A percentile compares a stretch with the other conserved stretches of the same genome.
Evolutionary conservation across 2,797 vertebrate genomes (phyloP).

Genomic region (Chanos chanos): DNA sequence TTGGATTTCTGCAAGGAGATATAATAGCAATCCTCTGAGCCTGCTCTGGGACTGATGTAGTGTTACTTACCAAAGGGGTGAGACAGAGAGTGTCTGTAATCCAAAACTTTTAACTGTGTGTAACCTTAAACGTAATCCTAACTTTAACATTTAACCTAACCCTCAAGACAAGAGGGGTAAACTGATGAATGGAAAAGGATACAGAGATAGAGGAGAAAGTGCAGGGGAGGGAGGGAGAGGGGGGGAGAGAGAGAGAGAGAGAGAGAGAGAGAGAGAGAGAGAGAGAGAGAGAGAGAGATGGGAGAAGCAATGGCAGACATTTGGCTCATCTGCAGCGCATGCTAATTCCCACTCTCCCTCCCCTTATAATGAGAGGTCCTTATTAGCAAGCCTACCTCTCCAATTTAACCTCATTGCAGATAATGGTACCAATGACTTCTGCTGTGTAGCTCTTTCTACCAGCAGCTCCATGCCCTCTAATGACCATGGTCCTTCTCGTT

Average conservation of each 20-base stretch:
- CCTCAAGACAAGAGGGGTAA: too few relatives aligned
- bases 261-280: not conserved
- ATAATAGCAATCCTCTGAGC: too few relatives aligned
- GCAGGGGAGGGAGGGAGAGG: too few relatives aligned
- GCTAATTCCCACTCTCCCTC: conserved; percentile 43
- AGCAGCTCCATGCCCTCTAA: conserved; percentile 50
- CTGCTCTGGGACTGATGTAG: too few relatives aligned
- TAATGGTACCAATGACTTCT: conserved; percentile 49
- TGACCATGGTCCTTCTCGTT: conserved; percentile 54
- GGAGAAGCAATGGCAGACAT: conserved; percentile 13
- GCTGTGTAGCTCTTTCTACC: conserved; percentile 47
- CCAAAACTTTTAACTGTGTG: too few relatives aligned
- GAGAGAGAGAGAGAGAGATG: not conserved
- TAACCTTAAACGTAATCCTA: too few relatives aligned
- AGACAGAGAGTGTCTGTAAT: too few relatives aligned
- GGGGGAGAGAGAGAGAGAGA: not conserved
- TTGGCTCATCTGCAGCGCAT: conserved; percentile 18
- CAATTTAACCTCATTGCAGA: conserved; percentile 50
- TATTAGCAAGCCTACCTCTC: conserved; percentile 54
- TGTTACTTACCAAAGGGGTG: too few relatives aligned
- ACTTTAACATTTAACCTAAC: too few relatives aligned
- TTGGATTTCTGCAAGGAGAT: too few relatives aligned
- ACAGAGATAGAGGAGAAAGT: not conserved
- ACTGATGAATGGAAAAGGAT: too few relatives aligned
- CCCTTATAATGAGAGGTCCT: conserved; percentile 48